Evolutionary conservation across 1,140 invertebrate species (phyloP).

Genomic region (Achroia grisella): DNA sequence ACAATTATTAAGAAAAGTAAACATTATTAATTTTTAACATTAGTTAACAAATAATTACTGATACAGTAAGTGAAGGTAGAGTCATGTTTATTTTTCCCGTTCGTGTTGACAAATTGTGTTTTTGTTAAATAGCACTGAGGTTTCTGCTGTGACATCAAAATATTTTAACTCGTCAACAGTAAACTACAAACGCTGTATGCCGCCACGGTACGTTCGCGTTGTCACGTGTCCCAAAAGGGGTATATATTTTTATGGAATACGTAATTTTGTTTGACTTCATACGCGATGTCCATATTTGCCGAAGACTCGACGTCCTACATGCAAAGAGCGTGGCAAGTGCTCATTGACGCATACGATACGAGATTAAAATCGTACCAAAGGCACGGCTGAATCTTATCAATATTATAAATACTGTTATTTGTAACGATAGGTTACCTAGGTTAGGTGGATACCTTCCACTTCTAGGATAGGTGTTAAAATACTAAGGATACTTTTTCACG

Average conservation of each 20-base stretch:
- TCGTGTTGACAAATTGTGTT: neutral
- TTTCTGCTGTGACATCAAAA: neutral
- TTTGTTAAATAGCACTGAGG: neutral
- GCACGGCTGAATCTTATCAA: no score
- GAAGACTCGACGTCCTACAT: conserved; percentile 67
- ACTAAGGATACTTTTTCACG: no score
- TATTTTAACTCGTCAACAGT: neutral
- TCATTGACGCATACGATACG: conserved; percentile 18
- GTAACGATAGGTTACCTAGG: no score
- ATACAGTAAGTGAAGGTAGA: no score
- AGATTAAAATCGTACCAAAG: no score
- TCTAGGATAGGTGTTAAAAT: no score
- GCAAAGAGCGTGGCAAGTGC: conserved; percentile 47
- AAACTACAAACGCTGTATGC: neutral
- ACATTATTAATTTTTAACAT: no score
- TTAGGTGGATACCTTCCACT: no score
- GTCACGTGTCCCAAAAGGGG: conserved; percentile 61
- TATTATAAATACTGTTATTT: no score
- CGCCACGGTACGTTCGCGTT: conserved; percentile 18
- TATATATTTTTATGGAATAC: conserved; percentile 72
- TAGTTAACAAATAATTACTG: no score
- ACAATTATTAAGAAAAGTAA: no score
- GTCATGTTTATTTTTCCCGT: no score
- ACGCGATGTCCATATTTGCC: conserved; percentile 71
- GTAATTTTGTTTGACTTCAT: conserved; percentile 73